Evolutionary conservation across 2,113 vertebrate genomes (phyloP).

Genomic region (Rissa tridactyla): DNA sequence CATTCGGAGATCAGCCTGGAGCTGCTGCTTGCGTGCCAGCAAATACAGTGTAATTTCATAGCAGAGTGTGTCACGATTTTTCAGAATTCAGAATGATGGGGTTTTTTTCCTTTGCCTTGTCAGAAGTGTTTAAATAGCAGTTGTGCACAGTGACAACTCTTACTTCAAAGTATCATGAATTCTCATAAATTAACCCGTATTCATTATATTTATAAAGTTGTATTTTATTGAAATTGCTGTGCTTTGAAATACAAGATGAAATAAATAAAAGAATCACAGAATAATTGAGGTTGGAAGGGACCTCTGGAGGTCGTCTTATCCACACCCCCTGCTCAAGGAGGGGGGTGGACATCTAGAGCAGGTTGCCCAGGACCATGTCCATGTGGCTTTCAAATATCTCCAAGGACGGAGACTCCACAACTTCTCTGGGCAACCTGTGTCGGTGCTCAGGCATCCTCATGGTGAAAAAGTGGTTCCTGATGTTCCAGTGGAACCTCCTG

Average conservation of each 20-base stretch:
- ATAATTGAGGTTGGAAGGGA: neutral
- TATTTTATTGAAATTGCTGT: neutral
- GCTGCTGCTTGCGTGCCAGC: neutral
- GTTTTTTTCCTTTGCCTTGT: neutral
- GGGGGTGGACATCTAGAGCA: neutral
- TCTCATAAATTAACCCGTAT: neutral
- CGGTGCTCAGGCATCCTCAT: neutral
- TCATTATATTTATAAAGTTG: neutral
- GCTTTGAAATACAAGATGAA: neutral
- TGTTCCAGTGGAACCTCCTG: neutral
- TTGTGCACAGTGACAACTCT: neutral
- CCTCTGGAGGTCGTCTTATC: neutral
- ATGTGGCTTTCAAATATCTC: neutral
- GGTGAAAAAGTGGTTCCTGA: neutral
- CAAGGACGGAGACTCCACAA: neutral
- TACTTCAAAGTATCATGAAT: neutral
- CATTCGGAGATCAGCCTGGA: neutral
- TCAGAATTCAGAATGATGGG: neutral
- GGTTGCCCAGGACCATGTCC: neutral
- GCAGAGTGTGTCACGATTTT: conserved; percentile 3
- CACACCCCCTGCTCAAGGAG: neutral
- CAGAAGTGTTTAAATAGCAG: conserved; percentile 8
- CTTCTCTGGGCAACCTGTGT: neutral
- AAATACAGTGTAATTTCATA: neutral
- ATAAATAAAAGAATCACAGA: neutral